Evolutionary conservation across 2,888 invertebrate genomes (phyloP).

Genomic region (Myopa tessellatipennis): DNA sequence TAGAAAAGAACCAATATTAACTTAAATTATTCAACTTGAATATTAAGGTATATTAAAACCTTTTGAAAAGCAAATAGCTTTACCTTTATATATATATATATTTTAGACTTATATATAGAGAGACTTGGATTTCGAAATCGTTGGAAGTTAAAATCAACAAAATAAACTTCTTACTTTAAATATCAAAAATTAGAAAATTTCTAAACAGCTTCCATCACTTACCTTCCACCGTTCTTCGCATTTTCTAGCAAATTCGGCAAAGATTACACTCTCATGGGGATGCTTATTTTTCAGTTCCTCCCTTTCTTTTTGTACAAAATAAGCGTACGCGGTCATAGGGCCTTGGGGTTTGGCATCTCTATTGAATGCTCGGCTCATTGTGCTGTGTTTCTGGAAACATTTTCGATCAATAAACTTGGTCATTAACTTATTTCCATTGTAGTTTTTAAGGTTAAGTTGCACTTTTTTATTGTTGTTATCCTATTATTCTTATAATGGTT

Average conservation of each 20-base stretch:
- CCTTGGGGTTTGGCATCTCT: slow-evolving; percentile 88
- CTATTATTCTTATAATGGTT: too few relatives aligned
- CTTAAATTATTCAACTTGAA: too few relatives aligned
- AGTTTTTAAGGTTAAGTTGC: too few relatives aligned
- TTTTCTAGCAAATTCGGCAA: slow-evolving; percentile 98
- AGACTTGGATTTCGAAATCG: too few relatives aligned
- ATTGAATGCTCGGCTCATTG: slow-evolving; percentile 69
- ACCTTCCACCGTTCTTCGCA: slow-evolving; percentile 99
- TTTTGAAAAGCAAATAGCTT: too few relatives aligned
- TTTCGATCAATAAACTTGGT: slow-evolving; percentile 42
- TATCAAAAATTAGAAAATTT: not conserved
- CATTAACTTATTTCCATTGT: not conserved
- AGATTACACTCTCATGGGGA: slow-evolving; percentile 97
- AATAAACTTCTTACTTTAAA: too few relatives aligned
- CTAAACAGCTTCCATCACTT: slow-evolving; percentile 48
- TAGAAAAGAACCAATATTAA: too few relatives aligned
- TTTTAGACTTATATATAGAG: too few relatives aligned
- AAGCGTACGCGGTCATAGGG: slow-evolving; percentile 95
- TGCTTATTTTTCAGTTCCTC: slow-evolving; percentile 99
- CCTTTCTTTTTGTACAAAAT: slow-evolving; percentile 98
- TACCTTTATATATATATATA: too few relatives aligned
- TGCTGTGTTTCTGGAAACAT: slow-evolving; percentile 60
- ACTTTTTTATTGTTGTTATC: too few relatives aligned
- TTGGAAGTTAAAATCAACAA: too few relatives aligned
- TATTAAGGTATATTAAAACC: too few relatives aligned